These are phyloP conservation scores for Glomeris marginata DNA, from an alignment of 2,888 invertebrate species.

Conservation along the genomic window DNA sequence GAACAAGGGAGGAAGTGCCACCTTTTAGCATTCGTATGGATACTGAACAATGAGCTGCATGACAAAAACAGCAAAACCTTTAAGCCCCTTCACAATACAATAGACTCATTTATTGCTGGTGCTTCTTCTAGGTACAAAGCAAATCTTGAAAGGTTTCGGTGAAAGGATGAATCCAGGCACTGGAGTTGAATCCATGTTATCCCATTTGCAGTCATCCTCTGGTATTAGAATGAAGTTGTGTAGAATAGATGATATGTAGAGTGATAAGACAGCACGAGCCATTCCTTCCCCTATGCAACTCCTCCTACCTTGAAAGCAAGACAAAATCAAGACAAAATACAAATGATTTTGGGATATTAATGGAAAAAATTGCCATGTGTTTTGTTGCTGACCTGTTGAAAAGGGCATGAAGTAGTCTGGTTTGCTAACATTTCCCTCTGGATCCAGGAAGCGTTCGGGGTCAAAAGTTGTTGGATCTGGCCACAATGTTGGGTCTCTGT, in stretches of 20 bases:
- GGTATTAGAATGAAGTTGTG: slow-evolving; percentile 35
- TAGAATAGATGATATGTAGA: slow-evolving; percentile 47
- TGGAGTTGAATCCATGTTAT: slow-evolving; percentile 15
- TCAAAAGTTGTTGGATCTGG: slow-evolving; percentile 42
- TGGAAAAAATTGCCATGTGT: neutral
- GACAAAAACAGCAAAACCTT: too few relatives aligned
- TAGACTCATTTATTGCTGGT: neutral
- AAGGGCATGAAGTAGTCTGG: slow-evolving; percentile 59
- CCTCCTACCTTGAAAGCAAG: slow-evolving; percentile 49
- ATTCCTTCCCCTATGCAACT: slow-evolving; percentile 75
- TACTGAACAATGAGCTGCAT: too few relatives aligned
- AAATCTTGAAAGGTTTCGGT: slow-evolving; percentile 43
- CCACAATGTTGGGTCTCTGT: slow-evolving; percentile 54
- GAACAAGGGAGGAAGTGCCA: too few relatives aligned
- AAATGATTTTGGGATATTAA: neutral
- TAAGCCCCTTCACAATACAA: neutral
- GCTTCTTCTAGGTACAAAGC: slow-evolving; percentile 30
- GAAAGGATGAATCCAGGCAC: slow-evolving; percentile 49
- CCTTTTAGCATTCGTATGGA: too few relatives aligned
- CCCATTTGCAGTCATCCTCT: slow-evolving; percentile 8
- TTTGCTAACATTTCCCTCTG: slow-evolving; percentile 44
- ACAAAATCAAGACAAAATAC: slow-evolving; percentile 12
- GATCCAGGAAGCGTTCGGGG: slow-evolving; percentile 51
- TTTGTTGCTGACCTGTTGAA: slow-evolving; percentile 47
- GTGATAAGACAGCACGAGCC: slow-evolving; percentile 50